A percentile compares a stretch with the other conserved stretches of the same genome.
Conservation (phyloP, 2,888 invertebrate species). For the Diloba caeruleocephala region DNA sequence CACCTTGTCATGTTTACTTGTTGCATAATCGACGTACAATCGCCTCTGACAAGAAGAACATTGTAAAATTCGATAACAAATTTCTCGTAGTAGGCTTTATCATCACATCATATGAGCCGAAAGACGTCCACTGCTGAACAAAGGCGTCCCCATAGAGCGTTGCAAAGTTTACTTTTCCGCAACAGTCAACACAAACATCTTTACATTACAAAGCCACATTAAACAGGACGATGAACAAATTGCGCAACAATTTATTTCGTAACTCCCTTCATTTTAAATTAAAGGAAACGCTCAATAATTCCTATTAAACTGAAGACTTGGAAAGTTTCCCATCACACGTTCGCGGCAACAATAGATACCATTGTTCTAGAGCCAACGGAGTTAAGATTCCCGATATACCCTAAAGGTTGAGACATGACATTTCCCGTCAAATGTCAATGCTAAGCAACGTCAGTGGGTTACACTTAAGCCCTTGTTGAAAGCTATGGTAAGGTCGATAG, state of each 20-base stretch:
- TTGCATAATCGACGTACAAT: conserved; percentile 25
- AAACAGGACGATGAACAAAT: conserved; percentile 9
- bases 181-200: neutral
- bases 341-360: conserved; percentile 42
- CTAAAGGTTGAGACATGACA: conserved; percentile 61
- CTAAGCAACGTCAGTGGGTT: conserved; percentile 38
- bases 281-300: conserved; percentile 23
- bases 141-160: neutral
- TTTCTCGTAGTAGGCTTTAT: too few relatives aligned
- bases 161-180: conserved; percentile 1
- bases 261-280: conserved; percentile 24
- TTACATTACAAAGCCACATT: conserved; percentile 28
- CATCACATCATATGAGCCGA: too few relatives aligned
- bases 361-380: conserved; percentile 58
- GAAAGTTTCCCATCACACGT: conserved; percentile 25
- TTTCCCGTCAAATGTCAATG: conserved; percentile 59
- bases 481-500: conserved; percentile 1
- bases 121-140: too few relatives aligned
- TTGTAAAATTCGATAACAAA: conserved; percentile 8
- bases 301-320: conserved; percentile 18
- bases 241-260: conserved; percentile 19
- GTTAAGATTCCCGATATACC: conserved; percentile 50
- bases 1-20: conserved; percentile 13
- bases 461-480: conserved; percentile 12
- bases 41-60: conserved; percentile 4